phyloP scores from a whole-genome alignment of 1,140 invertebrate genomes.

The Drosophila mojavensis region DNA sequence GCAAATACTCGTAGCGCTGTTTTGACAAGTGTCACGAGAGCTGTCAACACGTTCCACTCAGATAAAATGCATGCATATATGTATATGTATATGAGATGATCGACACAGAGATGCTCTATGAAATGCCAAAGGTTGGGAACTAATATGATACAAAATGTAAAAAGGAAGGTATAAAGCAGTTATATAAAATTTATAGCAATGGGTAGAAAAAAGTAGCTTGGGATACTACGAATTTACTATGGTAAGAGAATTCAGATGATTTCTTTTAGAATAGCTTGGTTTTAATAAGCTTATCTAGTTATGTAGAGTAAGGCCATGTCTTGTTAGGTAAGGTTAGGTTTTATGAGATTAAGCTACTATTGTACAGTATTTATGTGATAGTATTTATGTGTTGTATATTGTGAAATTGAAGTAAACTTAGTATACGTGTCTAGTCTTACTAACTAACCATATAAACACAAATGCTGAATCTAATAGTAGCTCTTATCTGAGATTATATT shows the following conservation, averaged over 20 bases:
- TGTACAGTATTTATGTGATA: not conserved
- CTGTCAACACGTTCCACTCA: slow-evolving; percentile 57
- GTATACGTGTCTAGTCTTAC: too few relatives aligned
- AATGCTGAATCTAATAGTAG: not conserved
- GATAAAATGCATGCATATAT: slow-evolving; percentile 36
- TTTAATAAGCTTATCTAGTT: too few relatives aligned
- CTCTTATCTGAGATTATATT: slow-evolving; percentile 15
- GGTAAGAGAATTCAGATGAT: too few relatives aligned
- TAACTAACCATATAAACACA: not conserved
- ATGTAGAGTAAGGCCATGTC: not conserved
- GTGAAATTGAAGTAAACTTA: too few relatives aligned
- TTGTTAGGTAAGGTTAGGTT: not conserved
- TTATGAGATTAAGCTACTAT: not conserved
- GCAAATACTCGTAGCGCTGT: slow-evolving; percentile 54
- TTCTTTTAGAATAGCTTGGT: too few relatives aligned
- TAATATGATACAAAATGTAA: too few relatives aligned
- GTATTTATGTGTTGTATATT: too few relatives aligned
- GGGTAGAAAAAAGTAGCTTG: too few relatives aligned
- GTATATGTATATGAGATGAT: not conserved
- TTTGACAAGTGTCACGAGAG: slow-evolving; percentile 72
- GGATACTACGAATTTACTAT: too few relatives aligned
- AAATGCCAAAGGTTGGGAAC: not conserved
- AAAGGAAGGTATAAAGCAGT: too few relatives aligned
- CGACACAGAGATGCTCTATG: slow-evolving; percentile 21
- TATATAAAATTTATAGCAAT: too few relatives aligned